Conservation (phyloP, 2,888 invertebrate genomes). For the Laothoe populi region DNA sequence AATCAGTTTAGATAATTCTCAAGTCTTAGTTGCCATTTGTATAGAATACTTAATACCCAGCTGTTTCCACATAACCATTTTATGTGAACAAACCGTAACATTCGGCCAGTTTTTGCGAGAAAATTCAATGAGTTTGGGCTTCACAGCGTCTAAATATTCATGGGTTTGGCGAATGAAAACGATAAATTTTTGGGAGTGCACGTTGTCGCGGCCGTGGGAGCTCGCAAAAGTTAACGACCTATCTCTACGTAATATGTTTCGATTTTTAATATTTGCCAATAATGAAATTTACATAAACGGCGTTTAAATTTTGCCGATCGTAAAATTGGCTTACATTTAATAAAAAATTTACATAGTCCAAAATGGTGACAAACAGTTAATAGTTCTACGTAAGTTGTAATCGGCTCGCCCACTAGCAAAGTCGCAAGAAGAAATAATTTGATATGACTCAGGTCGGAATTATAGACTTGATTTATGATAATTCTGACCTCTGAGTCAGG, state of each 20-base stretch:
- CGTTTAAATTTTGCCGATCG: neutral
- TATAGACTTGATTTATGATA: too few species aligned
- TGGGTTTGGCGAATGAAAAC: slow-evolving; percentile 55
- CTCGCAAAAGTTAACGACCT: slow-evolving; percentile 54
- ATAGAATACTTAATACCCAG: too few species aligned
- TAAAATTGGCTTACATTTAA: neutral
- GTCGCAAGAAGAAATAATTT: too few species aligned
- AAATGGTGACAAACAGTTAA: too few species aligned
- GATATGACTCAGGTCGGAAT: too few species aligned
- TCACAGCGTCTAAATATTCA: slow-evolving; percentile 69
- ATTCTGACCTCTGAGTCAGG: too few species aligned
- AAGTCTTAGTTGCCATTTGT: slow-evolving; percentile 7
- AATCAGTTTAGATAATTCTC: neutral
- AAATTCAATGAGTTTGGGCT: slow-evolving; percentile 51
- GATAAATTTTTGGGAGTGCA: slow-evolving; percentile 51
- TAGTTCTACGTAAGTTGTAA: too few species aligned
- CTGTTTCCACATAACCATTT: slow-evolving; percentile 10
- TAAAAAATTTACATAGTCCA: neutral
- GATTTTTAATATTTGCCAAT: neutral
- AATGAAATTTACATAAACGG: neutral
- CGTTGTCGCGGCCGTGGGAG: slow-evolving; percentile 35
- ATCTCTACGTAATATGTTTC: slow-evolving; percentile 32
- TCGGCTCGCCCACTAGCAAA: too few species aligned
- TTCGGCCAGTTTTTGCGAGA: slow-evolving; percentile 47
- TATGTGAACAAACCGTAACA: slow-evolving; percentile 38